Evolutionary conservation across 2,797 vertebrate species (phyloP), one percentile per base, ranked within the genome.

Genomic region (Mormyrops boulengeri): DNA sequence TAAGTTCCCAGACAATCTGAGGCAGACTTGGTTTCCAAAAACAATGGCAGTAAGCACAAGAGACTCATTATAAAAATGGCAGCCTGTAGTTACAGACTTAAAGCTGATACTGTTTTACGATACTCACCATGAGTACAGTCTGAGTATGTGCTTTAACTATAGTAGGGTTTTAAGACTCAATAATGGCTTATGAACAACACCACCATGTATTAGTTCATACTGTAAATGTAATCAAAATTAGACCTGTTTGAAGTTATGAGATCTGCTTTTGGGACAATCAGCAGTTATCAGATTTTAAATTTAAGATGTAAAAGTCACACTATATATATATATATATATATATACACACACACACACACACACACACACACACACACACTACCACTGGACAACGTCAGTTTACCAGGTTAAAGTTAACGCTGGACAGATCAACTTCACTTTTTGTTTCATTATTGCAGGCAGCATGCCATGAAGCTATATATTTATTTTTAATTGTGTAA

Each of bases 1-100:
- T 50, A 88, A 44, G 60, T 62, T 26, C 41, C 38, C 57, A 66
- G 57, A 17, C n/a, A 53, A 60, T 87, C 26, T 50, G 30, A 41
- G 86, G 17, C 86, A 26, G 47, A 50, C 22, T 26, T 53, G 49
- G 30, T 85, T 85, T 52, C 44, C 84, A 85, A 52, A 85, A 52
- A 52, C 84, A 38, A 2, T 38, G 66, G 66, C 30, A 1, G 66
- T 73, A 6, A 73, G 12, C 66, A 5, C 12, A 22, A 26, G 22
- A 89, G 77, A n/a, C 55, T 84, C 30, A 85, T 44, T 62, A 84
- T 30, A 57, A 80, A 85, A 9, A 89, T 7, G n/a, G n/a, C 53
- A 55, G 30, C n/a, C 60, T 22, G 52, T 55, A n/a, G 87, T 91
- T 93, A 17, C 92, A 93, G 91, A 92, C 92, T 80, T 80, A 80